Evolutionary conservation across 2,888 invertebrate genomes (phyloP).

Genomic region (Celastrina argiolus): DNA sequence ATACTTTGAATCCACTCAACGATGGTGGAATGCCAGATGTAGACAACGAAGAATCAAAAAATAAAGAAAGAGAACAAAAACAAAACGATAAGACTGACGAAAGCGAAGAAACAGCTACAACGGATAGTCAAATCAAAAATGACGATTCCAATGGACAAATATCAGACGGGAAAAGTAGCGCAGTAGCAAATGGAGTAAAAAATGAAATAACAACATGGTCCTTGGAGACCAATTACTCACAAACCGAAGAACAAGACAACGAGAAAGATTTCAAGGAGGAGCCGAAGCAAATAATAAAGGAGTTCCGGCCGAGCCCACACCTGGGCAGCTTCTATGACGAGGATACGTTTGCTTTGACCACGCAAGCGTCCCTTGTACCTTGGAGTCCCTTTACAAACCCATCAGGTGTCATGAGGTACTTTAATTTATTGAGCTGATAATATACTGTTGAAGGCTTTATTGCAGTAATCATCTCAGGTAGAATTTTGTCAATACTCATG

Average conservation of each 20-base stretch:
- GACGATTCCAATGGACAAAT: slow-evolving; percentile 22
- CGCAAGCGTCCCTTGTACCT: slow-evolving; percentile 35
- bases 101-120: slow-evolving; percentile 2
- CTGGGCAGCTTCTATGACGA: slow-evolving; percentile 66
- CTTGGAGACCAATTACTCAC: slow-evolving; percentile 47
- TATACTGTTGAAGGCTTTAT: too few species aligned
- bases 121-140: background rate
- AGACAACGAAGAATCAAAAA: slow-evolving; percentile 26
- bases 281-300: slow-evolving; percentile 40
- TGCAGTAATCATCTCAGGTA: too few species aligned
- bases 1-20: background rate
- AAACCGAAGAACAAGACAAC: slow-evolving; percentile 40
- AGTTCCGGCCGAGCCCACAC: slow-evolving; percentile 74
- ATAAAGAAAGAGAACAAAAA: background rate
- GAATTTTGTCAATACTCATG: too few species aligned
- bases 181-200: slow-evolving; percentile 21
- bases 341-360: slow-evolving; percentile 47
- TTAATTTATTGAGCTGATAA: slow-evolving; percentile 2
- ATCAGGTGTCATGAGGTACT: slow-evolving; percentile 47
- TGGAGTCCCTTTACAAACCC: slow-evolving; percentile 45
- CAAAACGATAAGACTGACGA: background rate
- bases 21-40: slow-evolving; percentile 11
- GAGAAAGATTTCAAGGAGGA: slow-evolving; percentile 26
- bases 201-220: slow-evolving; percentile 46
- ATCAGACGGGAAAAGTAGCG: background rate